Evolutionary conservation across 2,888 invertebrate genomes (phyloP).

Genomic region (Acleris cristana): DNA sequence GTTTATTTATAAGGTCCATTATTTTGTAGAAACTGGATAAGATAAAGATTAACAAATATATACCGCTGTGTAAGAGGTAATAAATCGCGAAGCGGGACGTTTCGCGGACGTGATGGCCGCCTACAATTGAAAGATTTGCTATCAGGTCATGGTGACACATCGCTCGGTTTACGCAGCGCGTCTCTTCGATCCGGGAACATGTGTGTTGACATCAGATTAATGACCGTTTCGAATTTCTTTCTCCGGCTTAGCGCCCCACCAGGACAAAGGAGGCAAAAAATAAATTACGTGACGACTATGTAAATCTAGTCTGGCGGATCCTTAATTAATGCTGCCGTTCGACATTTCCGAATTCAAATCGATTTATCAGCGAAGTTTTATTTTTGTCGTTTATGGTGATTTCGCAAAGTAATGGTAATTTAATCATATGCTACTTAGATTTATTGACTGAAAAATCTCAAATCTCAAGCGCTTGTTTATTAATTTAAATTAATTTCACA

Average conservation of each 20-base stretch:
- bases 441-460: no score
- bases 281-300: constrained; percentile 23
- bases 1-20: constrained; percentile 17
- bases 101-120: constrained; percentile 10
- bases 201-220: constrained; percentile 68
- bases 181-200: constrained; percentile 56
- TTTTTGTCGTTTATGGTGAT: no score
- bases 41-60: constrained; percentile 19
- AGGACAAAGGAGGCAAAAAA: constrained; percentile 30
- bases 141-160: constrained; percentile 54
- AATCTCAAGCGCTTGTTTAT: no score
- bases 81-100: constrained; percentile 13
- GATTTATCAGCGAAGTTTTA: not conserved
- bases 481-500: no score
- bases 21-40: constrained; percentile 8
- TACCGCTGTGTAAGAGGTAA: constrained; percentile 4
- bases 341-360: constrained; percentile 9
- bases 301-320: constrained; percentile 26
- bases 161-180: constrained; percentile 54
- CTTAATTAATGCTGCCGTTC: constrained; percentile 17
- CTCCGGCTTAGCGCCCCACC: constrained; percentile 42
- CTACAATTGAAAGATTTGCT: constrained; percentile 46
- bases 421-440: no score
- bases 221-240: constrained; percentile 51
- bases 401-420: no score